Evolutionary conservation across 1,140 invertebrate species (phyloP).

Genomic region (Marisa cornuarietis): DNA sequence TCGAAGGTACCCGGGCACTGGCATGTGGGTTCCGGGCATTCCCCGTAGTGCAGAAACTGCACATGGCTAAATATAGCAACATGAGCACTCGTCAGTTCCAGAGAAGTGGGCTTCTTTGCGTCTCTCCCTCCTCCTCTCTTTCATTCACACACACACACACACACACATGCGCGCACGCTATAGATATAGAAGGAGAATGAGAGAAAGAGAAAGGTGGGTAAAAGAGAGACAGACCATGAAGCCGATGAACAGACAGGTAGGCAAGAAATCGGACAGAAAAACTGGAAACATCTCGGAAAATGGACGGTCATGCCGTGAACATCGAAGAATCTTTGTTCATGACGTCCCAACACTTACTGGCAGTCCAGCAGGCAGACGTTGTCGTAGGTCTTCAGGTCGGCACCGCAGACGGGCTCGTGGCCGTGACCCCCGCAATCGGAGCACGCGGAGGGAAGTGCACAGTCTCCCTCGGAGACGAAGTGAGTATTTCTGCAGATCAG

Average conservation of each 20-base stretch:
- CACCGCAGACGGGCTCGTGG: conserved; percentile 74
- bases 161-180: no score
- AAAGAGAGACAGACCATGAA: no score
- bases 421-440: neutral
- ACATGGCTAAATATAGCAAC: neutral
- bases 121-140: no score
- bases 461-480: neutral
- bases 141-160: no score
- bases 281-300: neutral
- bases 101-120: no score
- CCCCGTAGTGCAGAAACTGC: neutral
- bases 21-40: conserved; percentile 17
- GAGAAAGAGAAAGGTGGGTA: no score
- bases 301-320: neutral
- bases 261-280: no score
- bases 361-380: conserved; percentile 78
- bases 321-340: neutral
- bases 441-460: neutral
- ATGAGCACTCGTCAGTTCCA: no score
- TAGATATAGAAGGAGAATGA: no score
- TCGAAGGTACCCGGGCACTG: conserved; percentile 30
- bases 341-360: conserved; percentile 10
- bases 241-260: no score
- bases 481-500: neutral
- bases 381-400: conserved; percentile 79